Evolutionary conservation across 2,113 vertebrate genomes (phyloP), one percentile per base, ranked within the genome.

Genomic region (Grammomys dolichurus): DNA sequence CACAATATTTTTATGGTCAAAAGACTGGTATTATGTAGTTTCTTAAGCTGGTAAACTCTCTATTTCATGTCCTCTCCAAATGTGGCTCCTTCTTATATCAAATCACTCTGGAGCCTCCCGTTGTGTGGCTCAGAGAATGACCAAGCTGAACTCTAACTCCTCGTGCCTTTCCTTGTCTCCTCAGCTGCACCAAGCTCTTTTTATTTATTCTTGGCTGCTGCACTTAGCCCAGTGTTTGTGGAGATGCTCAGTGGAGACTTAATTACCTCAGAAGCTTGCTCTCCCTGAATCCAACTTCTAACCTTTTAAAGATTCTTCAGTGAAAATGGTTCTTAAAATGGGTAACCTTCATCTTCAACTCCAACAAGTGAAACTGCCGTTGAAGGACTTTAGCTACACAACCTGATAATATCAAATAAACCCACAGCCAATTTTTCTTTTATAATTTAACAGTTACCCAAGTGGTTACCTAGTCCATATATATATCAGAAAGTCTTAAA

Each of bases 401-500:
- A 86, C 46, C 28, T 82, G 82, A 43, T 81, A 20, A 69, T 87
- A 46, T 89, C 65, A 48, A 91, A 95, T 73, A 95, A 92, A 92
- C 51, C 70, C 48, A 92, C 40, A 89, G 63, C 19, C 28, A 93
- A 84, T 26, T 87, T 76, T 80, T 85, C 33, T 67, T 93, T 87
- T 72, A 2, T 22, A 92, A 87, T 80, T 95, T 95, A 90, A 75
- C n/a, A 60, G 87, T 87, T 65, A 93, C 43, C 22, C 84, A 80
- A 96, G 89, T 89, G 24, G 65, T 63, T 90, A 92, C 67, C 40
- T 88, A 51, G 28, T 91, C 26, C 24, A 95, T 16, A 88, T 11
- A 81, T 91, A 28, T 20, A 48, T 48, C 46, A 40, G 40, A 40
- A 40, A 40, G 9, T 95, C 46, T 75, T 87, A 73, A 95, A 85